phyloP scores from a whole-genome alignment of 2,113 vertebrate species.

The Sapayoa aenigma region DNA sequence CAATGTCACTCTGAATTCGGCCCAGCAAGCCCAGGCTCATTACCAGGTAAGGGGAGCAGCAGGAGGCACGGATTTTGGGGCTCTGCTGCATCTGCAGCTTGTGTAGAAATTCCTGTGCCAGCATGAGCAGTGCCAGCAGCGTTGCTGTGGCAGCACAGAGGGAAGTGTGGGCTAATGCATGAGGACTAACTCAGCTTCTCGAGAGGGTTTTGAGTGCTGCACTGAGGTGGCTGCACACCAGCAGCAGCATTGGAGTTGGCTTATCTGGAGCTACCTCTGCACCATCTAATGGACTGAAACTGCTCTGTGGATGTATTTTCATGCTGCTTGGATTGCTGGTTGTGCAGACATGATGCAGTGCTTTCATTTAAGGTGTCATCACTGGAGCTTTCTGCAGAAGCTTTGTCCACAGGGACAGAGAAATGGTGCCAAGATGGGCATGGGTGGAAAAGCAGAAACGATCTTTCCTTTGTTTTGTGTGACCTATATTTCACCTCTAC shows the following conservation, averaged over 20 bases:
- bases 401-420: background rate
- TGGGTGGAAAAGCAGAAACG: background rate
- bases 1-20: slow-evolving; percentile 95
- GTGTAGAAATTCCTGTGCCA: background rate
- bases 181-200: background rate
- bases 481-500: background rate
- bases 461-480: background rate
- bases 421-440: background rate
- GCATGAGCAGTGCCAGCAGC: background rate
- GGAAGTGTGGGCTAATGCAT: background rate
- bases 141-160: slow-evolving; percentile 28
- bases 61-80: background rate
- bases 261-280: background rate
- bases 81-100: background rate
- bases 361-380: background rate
- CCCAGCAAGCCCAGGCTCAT: slow-evolving; percentile 96
- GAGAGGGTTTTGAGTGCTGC: background rate
- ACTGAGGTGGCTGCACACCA: background rate
- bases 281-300: background rate
- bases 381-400: background rate
- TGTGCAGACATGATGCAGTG: background rate
- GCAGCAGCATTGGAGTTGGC: background rate
- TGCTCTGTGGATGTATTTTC: background rate
- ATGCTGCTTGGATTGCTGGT: background rate
- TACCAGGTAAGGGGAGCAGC: slow-evolving; percentile 86